Conservation (phyloP, 2,797 vertebrate species). For the Rhabdophis nuchalis region DNA sequence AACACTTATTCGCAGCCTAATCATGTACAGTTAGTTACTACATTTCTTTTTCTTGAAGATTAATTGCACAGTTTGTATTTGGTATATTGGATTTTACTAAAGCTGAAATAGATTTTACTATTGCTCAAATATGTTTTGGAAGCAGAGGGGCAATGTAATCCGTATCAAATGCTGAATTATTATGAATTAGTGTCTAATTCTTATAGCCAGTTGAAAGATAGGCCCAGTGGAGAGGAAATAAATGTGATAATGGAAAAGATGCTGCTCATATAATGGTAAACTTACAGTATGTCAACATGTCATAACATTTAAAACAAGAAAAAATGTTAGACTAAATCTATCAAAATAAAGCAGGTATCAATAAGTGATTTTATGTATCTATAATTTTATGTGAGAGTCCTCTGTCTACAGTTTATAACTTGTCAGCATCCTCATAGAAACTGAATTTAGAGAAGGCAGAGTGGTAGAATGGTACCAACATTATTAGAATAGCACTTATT, state of each 20-base stretch:
- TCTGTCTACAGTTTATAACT: background rate
- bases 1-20: background rate
- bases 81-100: background rate
- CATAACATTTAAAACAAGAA: background rate
- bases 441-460: background rate
- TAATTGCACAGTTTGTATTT: background rate
- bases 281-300: conserved; percentile 6
- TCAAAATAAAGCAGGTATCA: conserved; percentile 49
- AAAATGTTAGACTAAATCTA: conserved; percentile 29
- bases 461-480: background rate
- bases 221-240: background rate
- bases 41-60: background rate
- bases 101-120: background rate
- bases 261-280: background rate
- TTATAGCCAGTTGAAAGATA: background rate
- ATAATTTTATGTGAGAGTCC: background rate
- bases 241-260: background rate
- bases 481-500: background rate
- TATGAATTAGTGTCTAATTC: background rate
- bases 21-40: background rate
- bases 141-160: background rate
- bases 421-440: background rate
- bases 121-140: background rate
- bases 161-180: background rate
- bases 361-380: background rate